A percentile compares a stretch with the other conserved stretches of the same genome.
Conservation (phyloP, 2,797 vertebrate species). For the Oreochromis mossambicus region DNA sequence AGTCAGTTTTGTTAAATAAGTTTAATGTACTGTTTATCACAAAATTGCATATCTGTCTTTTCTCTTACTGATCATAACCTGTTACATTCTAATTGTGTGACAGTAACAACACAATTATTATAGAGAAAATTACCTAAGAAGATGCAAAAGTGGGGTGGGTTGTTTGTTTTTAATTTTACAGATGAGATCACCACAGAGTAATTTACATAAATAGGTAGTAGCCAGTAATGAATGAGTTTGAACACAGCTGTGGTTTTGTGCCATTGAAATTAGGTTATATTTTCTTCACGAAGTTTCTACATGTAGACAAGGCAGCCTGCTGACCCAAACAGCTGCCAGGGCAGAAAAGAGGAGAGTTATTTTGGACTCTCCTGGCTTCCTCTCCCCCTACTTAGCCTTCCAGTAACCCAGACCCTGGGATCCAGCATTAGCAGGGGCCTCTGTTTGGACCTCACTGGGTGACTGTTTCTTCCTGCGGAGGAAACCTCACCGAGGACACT, state of each 20-base stretch:
- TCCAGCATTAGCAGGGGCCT: slow-evolving; percentile 58
- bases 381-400: slow-evolving; percentile 64
- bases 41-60: background rate
- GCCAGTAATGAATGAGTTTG: background rate
- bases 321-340: slow-evolving; percentile 53
- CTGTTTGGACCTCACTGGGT: slow-evolving; percentile 71
- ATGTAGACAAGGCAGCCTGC: background rate
- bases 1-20: background rate
- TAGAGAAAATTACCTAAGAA: background rate
- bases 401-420: slow-evolving; percentile 69
- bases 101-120: background rate
- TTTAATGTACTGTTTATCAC: background rate
- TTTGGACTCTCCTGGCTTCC: slow-evolving; percentile 56
- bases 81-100: background rate
- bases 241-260: background rate
- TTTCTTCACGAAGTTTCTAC: background rate
- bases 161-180: background rate
- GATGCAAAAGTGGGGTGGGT: background rate
- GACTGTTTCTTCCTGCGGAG: slow-evolving; percentile 76
- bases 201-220: background rate
- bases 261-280: background rate
- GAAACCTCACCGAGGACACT: slow-evolving; percentile 64
- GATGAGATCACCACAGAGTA: background rate
- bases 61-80: background rate
- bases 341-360: slow-evolving; percentile 59